Conservation (phyloP, 2,113 vertebrate species). For the Acanthochromis polyacanthus region DNA sequence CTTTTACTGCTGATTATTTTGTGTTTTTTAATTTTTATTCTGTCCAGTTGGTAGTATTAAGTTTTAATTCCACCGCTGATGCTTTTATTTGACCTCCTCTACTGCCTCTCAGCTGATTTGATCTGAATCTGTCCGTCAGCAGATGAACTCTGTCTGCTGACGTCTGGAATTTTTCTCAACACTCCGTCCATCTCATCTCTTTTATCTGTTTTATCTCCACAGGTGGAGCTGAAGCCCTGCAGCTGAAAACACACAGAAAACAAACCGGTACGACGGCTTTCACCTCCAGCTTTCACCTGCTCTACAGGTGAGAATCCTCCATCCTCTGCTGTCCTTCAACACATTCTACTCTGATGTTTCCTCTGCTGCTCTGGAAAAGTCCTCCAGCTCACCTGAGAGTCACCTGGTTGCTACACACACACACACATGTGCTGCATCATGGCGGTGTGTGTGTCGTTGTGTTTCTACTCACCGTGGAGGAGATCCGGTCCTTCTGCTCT, state of each 20-base stretch:
- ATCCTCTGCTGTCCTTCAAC: background rate
- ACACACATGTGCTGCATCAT: conserved; percentile 36
- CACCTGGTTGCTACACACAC: conserved; percentile 52
- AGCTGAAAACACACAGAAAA: conserved; percentile 64
- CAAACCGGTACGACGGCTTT: background rate
- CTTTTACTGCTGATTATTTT: no score
- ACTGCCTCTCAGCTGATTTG: conserved; percentile 32
- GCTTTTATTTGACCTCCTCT: background rate
- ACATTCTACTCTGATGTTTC: conserved; percentile 35
- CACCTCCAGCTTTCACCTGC: conserved; percentile 41
- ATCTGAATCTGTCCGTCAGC: conserved; percentile 69
- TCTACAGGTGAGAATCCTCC: conserved; percentile 70
- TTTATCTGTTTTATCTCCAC: conserved; percentile 75
- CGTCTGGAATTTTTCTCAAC: conserved; percentile 66
- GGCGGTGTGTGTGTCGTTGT: conserved; percentile 23
- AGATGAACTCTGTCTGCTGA: conserved; percentile 57
- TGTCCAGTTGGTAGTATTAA: no score
- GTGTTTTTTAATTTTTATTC: no score
- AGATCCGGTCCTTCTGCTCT: conserved; percentile 72
- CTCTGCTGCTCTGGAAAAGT: conserved; percentile 59
- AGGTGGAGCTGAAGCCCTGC: conserved; percentile 70
- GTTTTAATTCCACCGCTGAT: no score
- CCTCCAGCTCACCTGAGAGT: conserved; percentile 65
- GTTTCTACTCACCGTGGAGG: conserved; percentile 73
- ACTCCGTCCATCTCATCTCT: conserved; percentile 60